Evolutionary conservation across 2,797 vertebrate species (phyloP).

Genomic region (Orestias chungarensis): DNA sequence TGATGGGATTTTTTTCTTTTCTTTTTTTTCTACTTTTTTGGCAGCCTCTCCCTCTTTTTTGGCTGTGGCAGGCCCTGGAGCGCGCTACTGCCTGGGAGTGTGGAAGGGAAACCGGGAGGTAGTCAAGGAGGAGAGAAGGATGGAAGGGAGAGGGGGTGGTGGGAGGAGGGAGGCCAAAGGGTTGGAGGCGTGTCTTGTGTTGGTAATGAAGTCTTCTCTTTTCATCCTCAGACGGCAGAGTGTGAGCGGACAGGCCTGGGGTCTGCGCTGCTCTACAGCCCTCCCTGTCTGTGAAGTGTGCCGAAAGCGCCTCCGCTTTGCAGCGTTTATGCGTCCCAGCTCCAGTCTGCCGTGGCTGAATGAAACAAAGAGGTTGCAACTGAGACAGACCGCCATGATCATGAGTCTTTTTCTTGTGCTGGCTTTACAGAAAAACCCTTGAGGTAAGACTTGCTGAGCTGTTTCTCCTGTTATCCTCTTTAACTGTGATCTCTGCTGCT

Average conservation of each 20-base stretch:
- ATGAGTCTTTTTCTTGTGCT: slow-evolving; percentile 75
- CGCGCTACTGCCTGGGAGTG: slow-evolving; percentile 88
- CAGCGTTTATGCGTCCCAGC: slow-evolving; percentile 45
- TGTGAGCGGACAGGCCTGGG: slow-evolving; percentile 81
- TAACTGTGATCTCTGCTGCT: slow-evolving; percentile 48
- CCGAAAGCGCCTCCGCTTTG: slow-evolving; percentile 45
- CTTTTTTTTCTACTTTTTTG: slow-evolving; percentile 61
- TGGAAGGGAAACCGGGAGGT: slow-evolving; percentile 83
- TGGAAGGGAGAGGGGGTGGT: slow-evolving; percentile 65
- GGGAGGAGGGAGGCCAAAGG: slow-evolving; percentile 65
- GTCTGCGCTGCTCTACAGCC: slow-evolving; percentile 79
- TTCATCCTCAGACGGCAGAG: slow-evolving; percentile 90
- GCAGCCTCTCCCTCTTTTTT: slow-evolving; percentile 78
- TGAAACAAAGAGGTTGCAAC: slow-evolving; percentile 56
- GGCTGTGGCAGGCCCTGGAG: slow-evolving; percentile 80
- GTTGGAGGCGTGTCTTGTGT: slow-evolving; percentile 84
- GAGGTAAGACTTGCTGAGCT: slow-evolving; percentile 81
- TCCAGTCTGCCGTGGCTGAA: slow-evolving; percentile 49
- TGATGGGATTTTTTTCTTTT: slow-evolving; percentile 64
- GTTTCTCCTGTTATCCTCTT: slow-evolving; percentile 53
- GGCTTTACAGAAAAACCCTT: slow-evolving; percentile 64
- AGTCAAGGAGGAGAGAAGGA: slow-evolving; percentile 63
- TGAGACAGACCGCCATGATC: slow-evolving; percentile 60
- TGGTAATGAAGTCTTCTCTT: slow-evolving; percentile 94
- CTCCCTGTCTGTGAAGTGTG: slow-evolving; percentile 71